Base-by-base conservation (phyloP, 2,888 invertebrate genomes). In the Nymphalis c-album region DNA sequence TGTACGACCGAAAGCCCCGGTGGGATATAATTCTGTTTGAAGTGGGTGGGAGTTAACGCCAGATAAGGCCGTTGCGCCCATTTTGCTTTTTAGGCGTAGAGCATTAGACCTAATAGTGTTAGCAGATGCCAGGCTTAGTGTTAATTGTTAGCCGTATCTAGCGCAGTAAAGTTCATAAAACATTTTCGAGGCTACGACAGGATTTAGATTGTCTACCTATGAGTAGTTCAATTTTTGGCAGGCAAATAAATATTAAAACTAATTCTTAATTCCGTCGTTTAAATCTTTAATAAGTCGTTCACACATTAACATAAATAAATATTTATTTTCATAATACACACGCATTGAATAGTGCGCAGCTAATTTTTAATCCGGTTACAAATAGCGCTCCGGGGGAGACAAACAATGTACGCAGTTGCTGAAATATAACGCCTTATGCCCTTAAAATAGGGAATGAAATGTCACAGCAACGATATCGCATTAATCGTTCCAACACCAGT, bases 351-450 rank as follows among this genome's bases (percentile, higher is more conserved):
- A 26, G 45, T 47, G 40, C 51, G 51, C 57, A 50, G 50, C 60
- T 57, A 55, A 64, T 61, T 64, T 64, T 64, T 68, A 61, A 64
- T 68, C 64, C 61, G 50, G 53, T 68, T 48, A 58, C 64, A 68
- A 64, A 68, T 46, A 64, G 60, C 60, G 20, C 57, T 64, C 45
- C 53, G 57, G 50, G 64, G 64, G 60, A 60, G 60, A 57, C 50
- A 31, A 61, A 60, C 64, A 60, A 40, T 18, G 7, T 0, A 20
- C 5, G 17, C 1, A 57, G n/a, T n/a, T 17, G 16, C n/a, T 22
- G 3, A 7, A 60, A 26, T 47, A 22, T 60, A 10, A 31, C 18
- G n/a, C 45, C 13, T 60, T 60, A 50, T 17, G 7, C 1, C 2
- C 3, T 18, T 0, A 0, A 13, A 4, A 31, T 50, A 48, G n/a